These are phyloP conservation scores for Meganola albula DNA, from an alignment of 2,888 invertebrate genomes.

Conservation along the genomic window DNA sequence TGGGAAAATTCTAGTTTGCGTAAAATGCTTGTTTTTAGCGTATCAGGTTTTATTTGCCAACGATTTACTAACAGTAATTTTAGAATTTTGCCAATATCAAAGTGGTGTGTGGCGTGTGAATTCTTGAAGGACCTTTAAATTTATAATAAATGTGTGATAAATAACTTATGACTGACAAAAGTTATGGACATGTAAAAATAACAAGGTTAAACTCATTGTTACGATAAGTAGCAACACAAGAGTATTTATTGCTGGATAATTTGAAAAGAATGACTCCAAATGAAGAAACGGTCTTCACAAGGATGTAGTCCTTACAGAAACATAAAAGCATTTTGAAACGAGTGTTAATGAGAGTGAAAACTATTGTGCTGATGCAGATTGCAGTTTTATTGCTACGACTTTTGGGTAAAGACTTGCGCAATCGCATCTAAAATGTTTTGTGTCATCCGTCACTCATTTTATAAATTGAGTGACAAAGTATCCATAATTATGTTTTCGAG, in stretches of 20 bases:
- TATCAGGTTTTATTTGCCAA: no score
- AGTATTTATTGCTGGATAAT: slow-evolving; percentile 17
- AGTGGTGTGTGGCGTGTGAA: no score
- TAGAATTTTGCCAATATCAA: no score
- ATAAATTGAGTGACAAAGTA: no score
- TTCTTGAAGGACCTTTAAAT: no score
- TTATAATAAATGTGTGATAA: slow-evolving; percentile 6
- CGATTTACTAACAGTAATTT: no score
- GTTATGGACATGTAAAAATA: slow-evolving; percentile 10
- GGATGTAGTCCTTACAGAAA: slow-evolving; percentile 18
- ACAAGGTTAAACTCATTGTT: slow-evolving; percentile 20
- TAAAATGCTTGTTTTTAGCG: no score
- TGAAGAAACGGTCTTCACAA: slow-evolving; percentile 21
- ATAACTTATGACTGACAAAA: slow-evolving; percentile 9
- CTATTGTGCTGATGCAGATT: slow-evolving; percentile 20
- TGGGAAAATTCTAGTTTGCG: no score
- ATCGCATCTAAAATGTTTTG: no score
- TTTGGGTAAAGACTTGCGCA: no score
- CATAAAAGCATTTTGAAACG: slow-evolving; percentile 11
- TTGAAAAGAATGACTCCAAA: slow-evolving; percentile 14
- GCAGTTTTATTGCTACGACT: slow-evolving; percentile 14
- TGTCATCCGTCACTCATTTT: no score
- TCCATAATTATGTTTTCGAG: no score
- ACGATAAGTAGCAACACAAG: slow-evolving; percentile 16
- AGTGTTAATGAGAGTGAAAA: slow-evolving; percentile 22